A percentile compares a stretch with the other conserved stretches of the same genome.
Conservation (phyloP, 2,797 vertebrate species). For the Halcyon badia region DNA sequence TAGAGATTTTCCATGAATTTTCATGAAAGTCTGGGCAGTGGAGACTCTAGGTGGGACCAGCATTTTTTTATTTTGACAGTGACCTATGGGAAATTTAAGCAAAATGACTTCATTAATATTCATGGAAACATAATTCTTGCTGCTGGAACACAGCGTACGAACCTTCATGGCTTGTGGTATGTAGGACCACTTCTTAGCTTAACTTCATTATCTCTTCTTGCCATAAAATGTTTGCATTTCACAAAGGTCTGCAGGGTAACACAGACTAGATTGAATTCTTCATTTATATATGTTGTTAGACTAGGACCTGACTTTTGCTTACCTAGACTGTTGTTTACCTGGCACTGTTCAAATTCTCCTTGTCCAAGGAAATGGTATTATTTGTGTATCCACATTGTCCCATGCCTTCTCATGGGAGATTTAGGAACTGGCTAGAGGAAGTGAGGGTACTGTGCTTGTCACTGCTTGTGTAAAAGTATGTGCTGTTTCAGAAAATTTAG, state of each 20-base stretch:
- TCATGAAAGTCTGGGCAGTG: neutral
- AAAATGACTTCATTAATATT: neutral
- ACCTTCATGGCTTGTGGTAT: neutral
- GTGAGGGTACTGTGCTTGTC: neutral
- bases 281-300: neutral
- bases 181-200: neutral
- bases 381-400: neutral
- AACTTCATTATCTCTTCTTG: neutral
- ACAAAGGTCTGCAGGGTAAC: neutral
- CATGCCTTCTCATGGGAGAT: neutral
- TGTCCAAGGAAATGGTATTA: neutral
- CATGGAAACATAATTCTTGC: neutral
- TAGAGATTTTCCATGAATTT: neutral
- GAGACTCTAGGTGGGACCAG: accelerated
- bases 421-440: neutral
- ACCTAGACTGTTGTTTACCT: neutral
- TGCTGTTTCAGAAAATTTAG: neutral
- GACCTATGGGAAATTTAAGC: neutral
- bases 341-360: neutral
- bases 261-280: neutral
- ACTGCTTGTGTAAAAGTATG: neutral
- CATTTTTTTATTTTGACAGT: neutral
- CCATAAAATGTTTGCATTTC: neutral
- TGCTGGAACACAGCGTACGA: neutral
- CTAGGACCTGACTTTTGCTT: neutral